These are phyloP conservation scores for Caenorhabditis angaria DNA, from an alignment of 2,888 invertebrate genomes.

Conservation along the genomic window DNA sequence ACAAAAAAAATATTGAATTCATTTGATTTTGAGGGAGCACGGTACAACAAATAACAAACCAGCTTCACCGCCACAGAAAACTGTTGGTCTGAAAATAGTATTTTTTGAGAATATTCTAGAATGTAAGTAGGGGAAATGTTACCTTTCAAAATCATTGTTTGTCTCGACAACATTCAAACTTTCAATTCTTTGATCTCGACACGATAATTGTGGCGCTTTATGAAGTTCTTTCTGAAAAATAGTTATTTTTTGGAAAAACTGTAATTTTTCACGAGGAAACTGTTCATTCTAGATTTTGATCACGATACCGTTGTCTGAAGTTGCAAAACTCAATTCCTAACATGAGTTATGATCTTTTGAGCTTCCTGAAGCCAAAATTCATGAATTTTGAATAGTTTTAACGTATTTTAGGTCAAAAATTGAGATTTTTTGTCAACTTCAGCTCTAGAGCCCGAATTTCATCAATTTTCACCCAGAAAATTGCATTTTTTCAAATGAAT, in stretches of 20 bases:
- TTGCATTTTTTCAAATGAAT: too few relatives aligned
- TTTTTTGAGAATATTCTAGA: neutral
- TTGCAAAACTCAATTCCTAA: too few relatives aligned
- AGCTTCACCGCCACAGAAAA: slow-evolving; percentile 47
- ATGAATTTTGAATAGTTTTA: too few relatives aligned
- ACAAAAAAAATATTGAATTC: neutral
- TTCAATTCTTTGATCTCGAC: slow-evolving; percentile 37
- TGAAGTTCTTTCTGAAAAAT: slow-evolving; percentile 14
- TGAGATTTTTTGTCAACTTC: too few relatives aligned
- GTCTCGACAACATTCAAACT: slow-evolving; percentile 33
- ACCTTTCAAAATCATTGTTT: neutral
- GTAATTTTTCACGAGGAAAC: too few relatives aligned
- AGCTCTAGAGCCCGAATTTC: too few relatives aligned
- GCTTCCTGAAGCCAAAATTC: too few relatives aligned
- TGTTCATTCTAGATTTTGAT: neutral
- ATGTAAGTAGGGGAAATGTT: neutral
- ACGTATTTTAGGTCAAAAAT: too few relatives aligned
- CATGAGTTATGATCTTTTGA: too few relatives aligned
- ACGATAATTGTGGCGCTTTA: slow-evolving; percentile 4
- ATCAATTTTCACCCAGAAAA: too few relatives aligned
- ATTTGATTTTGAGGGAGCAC: slow-evolving; percentile 5
- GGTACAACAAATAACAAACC: slow-evolving; percentile 42
- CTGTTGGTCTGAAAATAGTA: slow-evolving; percentile 18
- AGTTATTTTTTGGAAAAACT: neutral
- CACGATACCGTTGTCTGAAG: too few relatives aligned